Percentiles rank a stretch among this genome's conserved stretches.
These are phyloP conservation scores for Centropyge bicolor DNA, from an alignment of 2,797 vertebrate genomes.

Conservation along the genomic window DNA sequence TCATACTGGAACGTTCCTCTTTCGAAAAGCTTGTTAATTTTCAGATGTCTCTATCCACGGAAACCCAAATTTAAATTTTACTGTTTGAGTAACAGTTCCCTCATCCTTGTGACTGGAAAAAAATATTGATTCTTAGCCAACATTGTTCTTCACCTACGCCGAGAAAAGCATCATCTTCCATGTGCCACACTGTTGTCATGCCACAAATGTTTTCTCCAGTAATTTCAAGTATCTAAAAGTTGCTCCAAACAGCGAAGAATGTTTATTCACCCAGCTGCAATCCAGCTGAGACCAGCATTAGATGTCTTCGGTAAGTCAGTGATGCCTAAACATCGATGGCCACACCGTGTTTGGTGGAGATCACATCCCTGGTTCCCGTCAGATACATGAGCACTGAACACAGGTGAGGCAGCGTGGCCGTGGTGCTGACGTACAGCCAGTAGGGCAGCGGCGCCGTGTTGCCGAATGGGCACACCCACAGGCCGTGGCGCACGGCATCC, in stretches of 20 bases:
- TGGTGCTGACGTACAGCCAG: slow-evolving; percentile 95
- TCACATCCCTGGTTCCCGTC: slow-evolving; percentile 92
- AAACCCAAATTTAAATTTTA: not conserved
- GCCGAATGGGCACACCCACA: slow-evolving; percentile 96
- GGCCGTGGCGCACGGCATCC: slow-evolving; percentile 93
- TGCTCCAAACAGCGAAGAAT: slow-evolving; percentile 6
- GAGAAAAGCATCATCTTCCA: slow-evolving; percentile 8
- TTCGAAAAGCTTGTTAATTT: slow-evolving; percentile 3
- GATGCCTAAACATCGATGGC: slow-evolving; percentile 89
- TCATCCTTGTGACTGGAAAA: slow-evolving; percentile 2
- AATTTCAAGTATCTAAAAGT: slow-evolving; percentile 39
- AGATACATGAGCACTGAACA: slow-evolving; percentile 97
- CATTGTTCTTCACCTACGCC: not conserved
- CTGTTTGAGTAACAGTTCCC: not conserved
- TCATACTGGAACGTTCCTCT: slow-evolving; percentile 3
- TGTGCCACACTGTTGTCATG: not conserved
- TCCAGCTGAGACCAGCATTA: not conserved
- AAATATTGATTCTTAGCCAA: not conserved
- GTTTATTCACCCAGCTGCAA: not conserved
- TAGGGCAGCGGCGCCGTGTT: slow-evolving; percentile 94
- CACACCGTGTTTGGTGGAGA: slow-evolving; percentile 94
- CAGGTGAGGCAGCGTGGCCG: slow-evolving; percentile 93
- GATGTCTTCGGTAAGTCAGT: accelerated
- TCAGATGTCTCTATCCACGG: not conserved
- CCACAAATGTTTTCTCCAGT: not conserved